Base-by-base conservation (phyloP, 1,140 invertebrate genomes). In the Whitmania pigra region DNA sequence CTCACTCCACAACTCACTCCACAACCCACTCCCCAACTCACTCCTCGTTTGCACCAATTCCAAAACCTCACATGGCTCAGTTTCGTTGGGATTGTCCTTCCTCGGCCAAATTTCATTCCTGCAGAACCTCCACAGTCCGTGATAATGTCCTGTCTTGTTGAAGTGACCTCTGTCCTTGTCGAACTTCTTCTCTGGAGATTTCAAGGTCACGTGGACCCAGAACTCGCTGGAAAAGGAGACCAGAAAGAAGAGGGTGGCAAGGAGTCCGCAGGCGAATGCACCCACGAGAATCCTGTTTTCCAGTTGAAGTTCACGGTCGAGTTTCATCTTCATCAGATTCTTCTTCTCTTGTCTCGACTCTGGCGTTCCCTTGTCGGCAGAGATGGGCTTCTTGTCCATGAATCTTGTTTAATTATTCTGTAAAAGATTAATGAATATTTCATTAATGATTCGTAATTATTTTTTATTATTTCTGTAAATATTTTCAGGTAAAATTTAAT, bases 101-200 rank as follows among this genome's bases (percentile, higher is more conserved):
- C 20, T 31, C 22, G 57, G 57, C 69, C 69, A 70, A 49, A 49
- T 2, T 54, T 70, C 69, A 36, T 70, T 25, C 22, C 69, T 36
- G 49, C 69, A 70, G 53, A 70, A 49, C 43, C 69, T 70, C 69
- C 69, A 70, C 40, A 70, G 53, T 2, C 69, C 69, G 29, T 70
- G 69, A 40, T 70, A 70, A 49, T 70, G 69, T 25, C 69, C 69
- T 0, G 49, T 25, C 69, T 70, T 70, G 20, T 53, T 36, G 53
- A 53, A 70, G 36, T 53, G 2, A 0, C 69, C 69, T 17, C 69
- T 43, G n/a, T 70, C 40, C 36, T 25, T 68, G 36, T 68, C 67
- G 25, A 40, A 22, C 36, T 43, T 68, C 27, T 68, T 25, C 36
- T 68, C 29, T 0, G 67, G 25, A 22, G 22, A 22, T 2, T 36